phyloP scores from a whole-genome alignment of 2,888 invertebrate genomes.

The Dolomedes plantarius region DNA sequence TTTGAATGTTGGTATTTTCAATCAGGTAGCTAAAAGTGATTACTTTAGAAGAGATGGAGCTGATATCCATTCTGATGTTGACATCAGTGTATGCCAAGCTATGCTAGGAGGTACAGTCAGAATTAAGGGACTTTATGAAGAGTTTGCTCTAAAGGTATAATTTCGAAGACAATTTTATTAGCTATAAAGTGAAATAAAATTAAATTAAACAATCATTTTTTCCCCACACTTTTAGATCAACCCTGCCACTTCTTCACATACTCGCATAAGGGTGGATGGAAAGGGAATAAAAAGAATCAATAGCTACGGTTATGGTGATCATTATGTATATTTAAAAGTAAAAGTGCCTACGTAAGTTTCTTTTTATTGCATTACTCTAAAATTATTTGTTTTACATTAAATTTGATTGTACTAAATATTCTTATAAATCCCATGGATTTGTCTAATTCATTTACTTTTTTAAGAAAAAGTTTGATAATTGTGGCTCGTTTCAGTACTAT shows the following conservation, averaged over 20 bases:
- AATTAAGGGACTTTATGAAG: constrained; percentile 96
- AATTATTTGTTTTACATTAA: too few species aligned
- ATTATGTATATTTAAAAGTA: constrained; percentile 95
- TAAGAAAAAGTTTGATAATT: too few species aligned
- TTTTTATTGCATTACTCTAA: neutral
- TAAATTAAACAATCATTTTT: neutral
- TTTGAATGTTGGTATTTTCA: too few species aligned
- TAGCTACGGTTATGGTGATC: constrained; percentile 94
- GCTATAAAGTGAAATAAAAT: neutral
- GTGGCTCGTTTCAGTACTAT: too few species aligned
- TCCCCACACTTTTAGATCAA: constrained; percentile 82
- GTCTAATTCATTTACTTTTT: too few species aligned
- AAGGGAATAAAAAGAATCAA: constrained; percentile 96
- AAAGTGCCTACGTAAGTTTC: constrained; percentile 84
- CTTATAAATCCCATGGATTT: neutral
- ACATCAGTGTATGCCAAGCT: constrained; percentile 93
- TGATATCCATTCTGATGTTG: constrained; percentile 96
- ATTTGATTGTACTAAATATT: neutral
- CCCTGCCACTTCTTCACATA: constrained; percentile 95
- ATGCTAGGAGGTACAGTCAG: constrained; percentile 93
- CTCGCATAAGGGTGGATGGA: constrained; percentile 86
- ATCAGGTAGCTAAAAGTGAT: constrained; percentile 83
- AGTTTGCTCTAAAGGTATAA: constrained; percentile 89
- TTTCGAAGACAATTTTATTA: constrained; percentile 55
- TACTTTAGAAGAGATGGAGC: constrained; percentile 95